Evolutionary conservation across 23 tunicate species (phyloP).

Genomic region (Clavelina lepadiformis): DNA sequence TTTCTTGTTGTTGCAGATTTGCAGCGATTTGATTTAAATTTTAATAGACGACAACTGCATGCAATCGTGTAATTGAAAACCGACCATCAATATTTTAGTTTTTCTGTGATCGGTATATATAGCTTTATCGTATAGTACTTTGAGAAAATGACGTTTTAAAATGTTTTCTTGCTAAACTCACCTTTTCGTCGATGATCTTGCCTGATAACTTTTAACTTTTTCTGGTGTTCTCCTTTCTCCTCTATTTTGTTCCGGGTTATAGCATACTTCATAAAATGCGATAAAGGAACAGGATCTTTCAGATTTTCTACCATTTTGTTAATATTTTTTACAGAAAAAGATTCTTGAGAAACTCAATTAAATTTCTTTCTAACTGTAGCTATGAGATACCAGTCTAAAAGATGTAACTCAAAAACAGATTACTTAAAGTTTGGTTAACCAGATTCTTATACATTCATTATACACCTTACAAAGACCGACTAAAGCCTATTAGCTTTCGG

Average conservation of each 20-base stretch:
- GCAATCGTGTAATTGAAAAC: no score
- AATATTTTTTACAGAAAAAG: neutral
- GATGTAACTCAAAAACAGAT: no score
- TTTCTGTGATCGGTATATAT: neutral
- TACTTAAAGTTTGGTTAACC: no score
- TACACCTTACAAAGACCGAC: no score
- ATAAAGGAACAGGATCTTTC: slow-evolving; percentile 7
- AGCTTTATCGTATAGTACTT: neutral
- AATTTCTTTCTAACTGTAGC: no score
- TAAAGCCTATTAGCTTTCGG: no score
- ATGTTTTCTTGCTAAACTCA: neutral
- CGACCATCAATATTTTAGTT: no score
- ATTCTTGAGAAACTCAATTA: neutral
- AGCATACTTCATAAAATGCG: slow-evolving; percentile 37
- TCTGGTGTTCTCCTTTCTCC: slow-evolving; percentile 42
- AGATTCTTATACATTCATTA: no score
- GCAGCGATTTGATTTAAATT: no score
- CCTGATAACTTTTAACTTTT: slow-evolving; percentile 23
- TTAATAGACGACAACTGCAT: no score
- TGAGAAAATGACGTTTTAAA: neutral
- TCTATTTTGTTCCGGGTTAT: slow-evolving; percentile 21
- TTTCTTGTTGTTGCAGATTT: no score
- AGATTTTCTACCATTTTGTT: neutral
- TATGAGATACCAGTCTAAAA: no score
- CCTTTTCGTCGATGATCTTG: slow-evolving; percentile 44